Evolutionary conservation across 2,113 vertebrate genomes (phyloP), one percentile per base, ranked within the genome.

Genomic region (Vulpes ferrilata): DNA sequence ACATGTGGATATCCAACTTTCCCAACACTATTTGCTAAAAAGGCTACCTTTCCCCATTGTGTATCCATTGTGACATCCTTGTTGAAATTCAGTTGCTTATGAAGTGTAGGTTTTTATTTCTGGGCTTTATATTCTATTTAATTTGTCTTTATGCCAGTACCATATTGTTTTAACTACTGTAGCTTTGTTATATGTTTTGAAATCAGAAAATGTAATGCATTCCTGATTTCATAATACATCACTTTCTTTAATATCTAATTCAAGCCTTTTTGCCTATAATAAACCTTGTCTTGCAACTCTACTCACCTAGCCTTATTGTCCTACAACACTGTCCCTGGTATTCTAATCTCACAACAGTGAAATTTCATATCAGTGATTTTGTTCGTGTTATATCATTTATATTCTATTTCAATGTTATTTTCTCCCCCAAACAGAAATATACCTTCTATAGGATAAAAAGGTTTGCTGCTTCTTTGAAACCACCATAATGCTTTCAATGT

Each of bases 391-490:
- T 73, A 82, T 81, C 78, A 53, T n/a, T 81, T 79, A 78, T 67
- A 62, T 87, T 64, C 65, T 67, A 4, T 82, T 85, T 90, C 15
- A 92, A 62, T 69, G 30, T 69, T 20, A 90, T 22, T 55, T 95
- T 83, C 79, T 86, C 53, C 9, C 51, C 51, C 51, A 65, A 95
- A 62, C 11, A 89, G 59, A 95, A 90, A 2, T 71, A 30, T n/a
- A 27, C 7, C 25, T 93, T 90, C 76, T 55, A 20, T 5, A 87
- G 35, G 48, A 78, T 73, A 83, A 82, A 87, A 57, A 8, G 15
- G 3, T 51, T 87, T 78, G 80, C n/a, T 88, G 48, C 23, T 86
- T 81, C 80, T 93, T 79, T 79, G n/a, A 95, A 96, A 95, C 27
- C 16, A 85, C 51, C 71, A 88, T 27, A 86, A 82, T 92, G 35